Evolutionary conservation across 1,140 invertebrate species (phyloP), one percentile per base, ranked within the genome.

Genomic region (Belonocnema kinseyi): DNA sequence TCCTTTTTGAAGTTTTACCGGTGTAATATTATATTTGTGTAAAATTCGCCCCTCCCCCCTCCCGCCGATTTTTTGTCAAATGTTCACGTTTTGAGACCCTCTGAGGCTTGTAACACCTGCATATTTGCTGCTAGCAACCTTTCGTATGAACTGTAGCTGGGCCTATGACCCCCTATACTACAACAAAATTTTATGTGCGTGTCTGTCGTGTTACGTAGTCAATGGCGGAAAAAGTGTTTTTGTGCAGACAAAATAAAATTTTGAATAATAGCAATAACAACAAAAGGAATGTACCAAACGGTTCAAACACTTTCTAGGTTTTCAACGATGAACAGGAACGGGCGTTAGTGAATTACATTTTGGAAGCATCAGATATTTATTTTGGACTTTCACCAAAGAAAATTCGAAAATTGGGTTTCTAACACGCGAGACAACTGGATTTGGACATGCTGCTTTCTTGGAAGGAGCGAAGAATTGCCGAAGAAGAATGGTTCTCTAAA

Each of bases 391-490:
- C 82, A 33, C 77, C 76, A 21, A 78, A 73, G 61, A 21, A 54
- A 19, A 40, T 77, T 33, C 50, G 84, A 75, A 61, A 71, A 77
- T 75, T 87, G 50, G 86, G 82, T 58, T 88, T 75, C 83, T 72
- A 87, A 79, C 85, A 80, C 79, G 85, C 85, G 26, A 52, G 50
- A 17, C 58, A 76, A 72, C 77, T 85, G 40, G 77, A 79, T 70
- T 46, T 80, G 70, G 82, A 85, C 50, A 83, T 78, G 80, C 85
- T 84, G 50, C 51, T 51, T 85, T 81, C 76, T 74, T 92, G 90
- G 88, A 76, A 82, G 58, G 58, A 80, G 21, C 80, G 82, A 14
- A 75, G 85, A 80, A 74, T 56, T 26, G 90, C 89, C 13, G 81
- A 82, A 6, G 76, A 79, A 53, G 81, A 73, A 8, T 80, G 78